Conservation (phyloP, 2,113 vertebrate species). For the Sakesphorus luctuosus region DNA sequence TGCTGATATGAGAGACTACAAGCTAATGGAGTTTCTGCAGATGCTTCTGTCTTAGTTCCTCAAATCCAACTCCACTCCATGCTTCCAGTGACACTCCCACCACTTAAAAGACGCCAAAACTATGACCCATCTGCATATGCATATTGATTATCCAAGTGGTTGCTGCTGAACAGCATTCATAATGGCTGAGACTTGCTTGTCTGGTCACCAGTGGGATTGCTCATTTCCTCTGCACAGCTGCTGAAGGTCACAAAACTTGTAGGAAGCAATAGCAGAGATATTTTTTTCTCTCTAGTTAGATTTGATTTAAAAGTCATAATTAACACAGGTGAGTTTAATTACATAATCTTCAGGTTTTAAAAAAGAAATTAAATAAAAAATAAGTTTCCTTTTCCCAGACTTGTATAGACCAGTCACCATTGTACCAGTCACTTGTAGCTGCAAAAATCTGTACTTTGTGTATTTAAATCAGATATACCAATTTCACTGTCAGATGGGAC, state of each 20-base stretch:
- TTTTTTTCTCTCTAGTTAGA: neutral
- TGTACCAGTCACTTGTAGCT: neutral
- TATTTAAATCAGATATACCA: neutral
- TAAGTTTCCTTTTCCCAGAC: neutral
- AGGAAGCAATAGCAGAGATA: neutral
- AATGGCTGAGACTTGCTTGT: neutral
- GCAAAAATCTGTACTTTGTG: neutral
- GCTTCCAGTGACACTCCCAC: neutral
- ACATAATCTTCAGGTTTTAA: neutral
- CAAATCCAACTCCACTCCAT: neutral
- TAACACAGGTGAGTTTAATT: neutral
- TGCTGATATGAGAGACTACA: neutral
- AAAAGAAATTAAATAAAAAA: neutral
- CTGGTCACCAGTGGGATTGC: neutral
- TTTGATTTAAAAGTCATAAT: neutral
- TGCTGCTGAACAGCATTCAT: neutral
- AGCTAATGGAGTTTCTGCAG: neutral
- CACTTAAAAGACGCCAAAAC: neutral
- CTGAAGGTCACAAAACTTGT: neutral
- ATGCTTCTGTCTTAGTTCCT: neutral
- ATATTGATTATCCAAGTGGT: neutral
- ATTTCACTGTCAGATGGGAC: neutral
- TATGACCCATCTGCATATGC: neutral
- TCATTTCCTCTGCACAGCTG: conserved; percentile 10
- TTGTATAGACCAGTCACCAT: neutral